A percentile compares a stretch with the other conserved stretches of the same genome.
Evolutionary conservation across 2,113 vertebrate species (phyloP).

Genomic region (Aldabrachelys gigantea): DNA sequence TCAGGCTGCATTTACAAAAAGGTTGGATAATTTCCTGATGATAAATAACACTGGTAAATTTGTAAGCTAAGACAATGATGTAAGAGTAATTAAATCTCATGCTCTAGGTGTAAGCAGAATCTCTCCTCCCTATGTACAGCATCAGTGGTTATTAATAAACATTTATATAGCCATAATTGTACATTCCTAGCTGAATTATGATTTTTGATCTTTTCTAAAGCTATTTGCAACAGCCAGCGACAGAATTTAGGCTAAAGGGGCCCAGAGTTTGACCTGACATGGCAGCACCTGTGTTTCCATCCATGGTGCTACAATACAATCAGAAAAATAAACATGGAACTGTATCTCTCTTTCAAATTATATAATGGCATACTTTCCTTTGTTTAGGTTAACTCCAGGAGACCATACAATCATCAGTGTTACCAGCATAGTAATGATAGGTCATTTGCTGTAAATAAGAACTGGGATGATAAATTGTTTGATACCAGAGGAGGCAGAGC

Average conservation of each 20-base stretch:
- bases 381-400: neutral
- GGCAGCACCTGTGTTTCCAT: neutral
- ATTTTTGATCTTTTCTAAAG: neutral
- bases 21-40: conserved; percentile 52
- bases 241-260: neutral
- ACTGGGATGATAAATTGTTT: neutral
- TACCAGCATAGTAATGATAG: neutral
- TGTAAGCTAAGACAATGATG: conserved; percentile 53
- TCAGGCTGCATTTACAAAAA: conserved; percentile 27
- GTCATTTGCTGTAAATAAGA: neutral
- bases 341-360: neutral
- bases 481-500: neutral
- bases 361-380: neutral
- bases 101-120: conserved; percentile 17
- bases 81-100: conserved; percentile 50
- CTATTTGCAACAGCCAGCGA: neutral
- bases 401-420: neutral
- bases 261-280: neutral
- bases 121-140: neutral
- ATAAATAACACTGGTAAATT: conserved; percentile 53
- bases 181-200: neutral
- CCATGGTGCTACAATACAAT: neutral
- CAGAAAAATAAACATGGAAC: neutral
- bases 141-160: neutral
- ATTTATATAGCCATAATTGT: neutral